Evolutionary conservation across 2,113 vertebrate genomes (phyloP), one percentile per base, ranked within the genome.

Genomic region (Enhydra lutris): DNA sequence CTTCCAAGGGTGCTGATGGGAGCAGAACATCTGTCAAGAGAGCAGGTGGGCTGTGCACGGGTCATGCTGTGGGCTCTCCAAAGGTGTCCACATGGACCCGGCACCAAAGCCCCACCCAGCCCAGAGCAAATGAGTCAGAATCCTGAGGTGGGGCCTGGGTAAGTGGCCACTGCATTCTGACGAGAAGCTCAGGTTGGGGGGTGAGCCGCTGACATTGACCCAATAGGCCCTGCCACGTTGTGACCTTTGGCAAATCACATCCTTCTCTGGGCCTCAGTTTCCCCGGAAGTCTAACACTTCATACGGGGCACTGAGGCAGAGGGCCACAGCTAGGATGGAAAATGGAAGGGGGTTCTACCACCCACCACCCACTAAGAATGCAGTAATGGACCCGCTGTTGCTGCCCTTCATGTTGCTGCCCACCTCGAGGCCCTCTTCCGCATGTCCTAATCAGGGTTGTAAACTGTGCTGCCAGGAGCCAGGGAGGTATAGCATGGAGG

Each of bases 231-330:
- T 86, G 65, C 36, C 76, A 34, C 1, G 7, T 11, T 36, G 34
- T 26, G 23, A 52, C 21, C 24, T 63, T 42, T 74, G 69, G 23
- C 24, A 81, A 67, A 74, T 29, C 18, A 45, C n/a, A 47, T 21
- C 11, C 3, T 24, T 80, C 50, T 86, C 50, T n/a, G 73, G 31
- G 65, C 34, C 73, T 82, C 80, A 86, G 57, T 90, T 69, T 90
- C 39, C 55, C 47, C 21, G 34, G 3, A 29, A 67, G 9, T 26
- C 26, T n/a, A 50, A 36, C 47, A 50, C 24, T 21, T 55, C 67
- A 36, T 23, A 34, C 8, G 9, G 57, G 55, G n/a, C 24, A 29
- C 31, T 65, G 50, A 92, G 34, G 65, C 17, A 90, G 69, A 59
- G 11, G 14, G 7, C 31, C 18, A 67, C 2, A 80, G 52, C 12